Base-by-base conservation (phyloP, 2,113 vertebrate species). In the Colistium nudipinnis region DNA sequence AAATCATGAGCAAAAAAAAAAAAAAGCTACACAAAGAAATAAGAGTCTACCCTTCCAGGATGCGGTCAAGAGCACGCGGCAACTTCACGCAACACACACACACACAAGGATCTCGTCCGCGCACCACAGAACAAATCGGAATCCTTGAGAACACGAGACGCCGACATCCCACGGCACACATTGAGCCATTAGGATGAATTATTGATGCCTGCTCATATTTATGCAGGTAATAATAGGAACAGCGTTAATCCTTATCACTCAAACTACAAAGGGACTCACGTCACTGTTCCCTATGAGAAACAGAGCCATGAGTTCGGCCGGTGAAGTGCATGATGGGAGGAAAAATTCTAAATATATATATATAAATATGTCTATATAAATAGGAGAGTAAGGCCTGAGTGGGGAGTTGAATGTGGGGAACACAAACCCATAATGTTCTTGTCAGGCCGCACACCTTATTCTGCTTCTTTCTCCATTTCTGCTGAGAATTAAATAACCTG, bases 241-340 rank as follows among this genome's bases (percentile, higher is more conserved):
- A 55, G 53, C 56, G 78, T 77, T 76, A 45, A 81, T 85, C 67
- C n/a, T 78, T 60, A 75, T 76, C 28, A 33, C 33, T 57, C 69
- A 76, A 73, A 55, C 61, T 66, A 33, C 28, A 65, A 59, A 84
- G 60, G 60, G 71, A 59, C 13, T 35, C 31, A n/a, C 59, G 44
- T 70, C 70, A 20, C 62, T 43, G 25, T 27, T 71, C 55, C 28
- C 62, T 22, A 7, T 20, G 35, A 76, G 67, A 67, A 70, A 62
- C 59, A 55, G 76, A 39, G n/a, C n/a, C n/a, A n/a, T n/a, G n/a
- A n/a, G n/a, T n/a, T n/a, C n/a, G n/a, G n/a, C n/a, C n/a, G n/a
- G n/a, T n/a, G 31, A 75, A 65, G 65, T 80, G 65, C 82, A 85
- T 85, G 78, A 85, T 74, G 47, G 62, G 51, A 14, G 43, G 73